A percentile compares a stretch with the other conserved stretches of the same genome.
phyloP scores from a whole-genome alignment of 2,113 vertebrate genomes.

The Natator depressus region DNA sequence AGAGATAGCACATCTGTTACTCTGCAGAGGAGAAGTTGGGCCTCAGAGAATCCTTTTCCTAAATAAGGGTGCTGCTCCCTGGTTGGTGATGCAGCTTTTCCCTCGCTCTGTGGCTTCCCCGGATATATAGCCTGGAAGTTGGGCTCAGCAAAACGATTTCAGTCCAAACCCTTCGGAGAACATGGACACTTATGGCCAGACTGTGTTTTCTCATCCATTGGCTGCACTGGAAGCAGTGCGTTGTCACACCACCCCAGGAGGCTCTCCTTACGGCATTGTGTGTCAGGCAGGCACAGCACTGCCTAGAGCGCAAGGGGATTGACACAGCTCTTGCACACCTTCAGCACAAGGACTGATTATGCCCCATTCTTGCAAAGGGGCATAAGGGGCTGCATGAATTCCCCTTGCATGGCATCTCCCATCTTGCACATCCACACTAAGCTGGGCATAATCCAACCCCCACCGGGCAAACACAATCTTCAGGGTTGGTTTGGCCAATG shows the following conservation, averaged over 20 bases:
- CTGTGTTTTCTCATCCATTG: neutral
- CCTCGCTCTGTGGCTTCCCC: neutral
- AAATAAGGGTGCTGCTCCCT: neutral
- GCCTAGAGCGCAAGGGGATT: neutral
- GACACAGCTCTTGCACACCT: neutral
- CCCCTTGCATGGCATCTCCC: neutral
- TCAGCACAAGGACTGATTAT: neutral
- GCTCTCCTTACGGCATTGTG: neutral
- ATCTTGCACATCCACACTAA: neutral
- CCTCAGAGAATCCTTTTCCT: neutral
- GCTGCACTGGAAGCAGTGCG: neutral
- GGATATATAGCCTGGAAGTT: neutral
- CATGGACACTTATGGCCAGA: neutral
- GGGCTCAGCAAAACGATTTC: neutral
- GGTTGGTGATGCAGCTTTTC: neutral
- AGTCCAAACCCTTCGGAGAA: neutral
- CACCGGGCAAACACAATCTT: neutral
- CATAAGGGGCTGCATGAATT: slow-evolving; percentile 1
- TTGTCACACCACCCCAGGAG: neutral
- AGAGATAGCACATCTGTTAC: neutral
- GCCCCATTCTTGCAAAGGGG: neutral
- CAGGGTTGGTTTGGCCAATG: neutral
- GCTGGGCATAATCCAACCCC: neutral
- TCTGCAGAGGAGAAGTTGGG: neutral
- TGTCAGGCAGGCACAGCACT: too few relatives aligned